phyloP scores from a whole-genome alignment of 2,888 invertebrate genomes.

The Colostygia pectinataria region DNA sequence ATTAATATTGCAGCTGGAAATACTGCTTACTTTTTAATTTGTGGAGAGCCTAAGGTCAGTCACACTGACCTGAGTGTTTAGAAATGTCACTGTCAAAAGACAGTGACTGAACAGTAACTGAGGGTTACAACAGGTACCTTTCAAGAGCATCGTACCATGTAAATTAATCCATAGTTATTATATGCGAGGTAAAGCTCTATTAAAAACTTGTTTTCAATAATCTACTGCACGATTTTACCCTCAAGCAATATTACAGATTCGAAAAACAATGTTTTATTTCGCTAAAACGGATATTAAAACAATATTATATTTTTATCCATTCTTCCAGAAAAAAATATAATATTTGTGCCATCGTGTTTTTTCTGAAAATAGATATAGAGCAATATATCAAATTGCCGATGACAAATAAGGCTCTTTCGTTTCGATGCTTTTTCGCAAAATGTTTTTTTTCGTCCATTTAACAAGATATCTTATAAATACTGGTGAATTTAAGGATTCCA shows the following conservation, averaged over 20 bases:
- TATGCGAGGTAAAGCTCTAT: not conserved
- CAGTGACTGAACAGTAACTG: too few relatives aligned
- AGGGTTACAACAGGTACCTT: too few relatives aligned
- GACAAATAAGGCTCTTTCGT: constrained; percentile 42
- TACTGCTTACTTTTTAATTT: too few relatives aligned
- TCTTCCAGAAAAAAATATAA: not conserved
- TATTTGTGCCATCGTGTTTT: constrained; percentile 17
- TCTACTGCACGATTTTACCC: not conserved
- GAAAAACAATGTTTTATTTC: constrained; percentile 9
- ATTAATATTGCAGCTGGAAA: too few relatives aligned
- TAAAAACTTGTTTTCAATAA: not conserved
- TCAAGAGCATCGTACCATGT: too few relatives aligned
- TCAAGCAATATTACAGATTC: not conserved
- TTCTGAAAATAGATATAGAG: constrained; percentile 19
- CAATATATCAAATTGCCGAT: constrained; percentile 32
- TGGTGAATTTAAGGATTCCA: too few relatives aligned
- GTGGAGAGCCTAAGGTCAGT: too few relatives aligned
- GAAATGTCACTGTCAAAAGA: too few relatives aligned
- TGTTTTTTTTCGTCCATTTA: constrained; percentile 37
- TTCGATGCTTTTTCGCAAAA: constrained; percentile 43
- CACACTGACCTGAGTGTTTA: too few relatives aligned
- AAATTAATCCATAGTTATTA: too few relatives aligned
- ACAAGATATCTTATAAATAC: not conserved
- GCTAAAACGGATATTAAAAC: not conserved
- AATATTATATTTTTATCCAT: not conserved